Base-by-base conservation (phyloP, 1,140 invertebrate genomes). In the Drosophila miranda region DNA sequence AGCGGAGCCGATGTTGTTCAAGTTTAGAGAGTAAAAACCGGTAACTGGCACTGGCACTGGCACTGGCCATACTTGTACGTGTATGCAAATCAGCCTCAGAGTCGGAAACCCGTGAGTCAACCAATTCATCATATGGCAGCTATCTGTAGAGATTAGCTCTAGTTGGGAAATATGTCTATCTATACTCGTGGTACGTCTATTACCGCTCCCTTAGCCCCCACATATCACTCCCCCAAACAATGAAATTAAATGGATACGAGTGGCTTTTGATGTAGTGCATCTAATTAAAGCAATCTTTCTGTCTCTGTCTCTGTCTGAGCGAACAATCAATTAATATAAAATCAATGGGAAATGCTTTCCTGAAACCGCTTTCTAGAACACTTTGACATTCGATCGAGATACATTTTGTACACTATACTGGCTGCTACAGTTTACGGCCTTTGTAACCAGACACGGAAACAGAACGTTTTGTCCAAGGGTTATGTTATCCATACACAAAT, bases 51-150 rank as follows among this genome's bases (percentile, higher is more conserved):
- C 34, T 38, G 64, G 81, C 81, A 83, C 80, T 19, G 62, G 52
- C 75, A 61, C 71, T 87, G 60, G 78, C 82, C 82, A 87, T 87
- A 88, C 83, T 69, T 87, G 82, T 78, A 87, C 83, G 41, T 88
- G 82, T 87, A 87, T 87, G 82, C 83, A 87, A 87, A 87, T 87
- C 55, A 60, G 60, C 67, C 62, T 34, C 60, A 48, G 48, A 88
- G 71, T 88, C 83, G 82, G 82, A 87, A 87, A 82, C 59, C 61
- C 53, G 76, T 87, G 82, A 87, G 62, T 87, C 83, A 82, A 78
- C 49, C 57, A 78, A 82, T 88, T 78, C 75, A 87, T 86, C 82
- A 86, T 62, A 54, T 45, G 28, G 42, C 69, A 2, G 13, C 26
- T 52, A 51, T 38, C 60, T 38, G 46, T 53, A 61, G 13, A 45